phyloP scores from a whole-genome alignment of 2,888 invertebrate species.

The Pyrrhia umbra region DNA sequence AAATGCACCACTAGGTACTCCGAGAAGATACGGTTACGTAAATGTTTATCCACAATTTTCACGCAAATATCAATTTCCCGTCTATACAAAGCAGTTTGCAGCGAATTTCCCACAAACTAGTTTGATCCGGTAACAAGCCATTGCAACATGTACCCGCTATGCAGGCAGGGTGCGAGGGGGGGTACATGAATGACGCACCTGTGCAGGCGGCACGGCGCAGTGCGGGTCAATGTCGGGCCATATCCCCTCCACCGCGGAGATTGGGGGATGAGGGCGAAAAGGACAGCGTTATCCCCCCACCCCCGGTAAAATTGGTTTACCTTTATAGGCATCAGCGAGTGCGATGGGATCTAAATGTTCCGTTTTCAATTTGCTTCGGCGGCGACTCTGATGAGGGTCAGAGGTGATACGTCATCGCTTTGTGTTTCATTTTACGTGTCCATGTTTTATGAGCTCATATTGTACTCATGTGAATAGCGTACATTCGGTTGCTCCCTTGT shows the following conservation, averaged over 20 bases:
- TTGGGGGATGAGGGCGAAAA: conserved; percentile 35
- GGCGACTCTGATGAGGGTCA: conserved; percentile 50
- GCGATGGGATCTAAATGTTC: conserved; percentile 66
- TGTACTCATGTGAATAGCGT: neutral
- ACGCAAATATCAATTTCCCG: conserved; percentile 22
- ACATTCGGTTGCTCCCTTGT: conserved; percentile 8
- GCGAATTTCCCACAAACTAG: conserved; percentile 61
- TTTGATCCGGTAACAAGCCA: conserved; percentile 62
- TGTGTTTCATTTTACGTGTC: conserved; percentile 37
- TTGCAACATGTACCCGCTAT: conserved; percentile 60
- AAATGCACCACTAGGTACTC: no score
- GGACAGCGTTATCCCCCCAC: conserved; percentile 52
- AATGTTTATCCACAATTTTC: conserved; percentile 5
- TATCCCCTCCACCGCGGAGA: conserved; percentile 32
- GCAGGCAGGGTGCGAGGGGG: conserved; percentile 41
- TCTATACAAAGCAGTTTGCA: conserved; percentile 20
- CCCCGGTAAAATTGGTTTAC: conserved; percentile 67
- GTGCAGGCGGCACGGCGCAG: conserved; percentile 69
- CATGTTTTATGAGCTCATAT: conserved; percentile 35
- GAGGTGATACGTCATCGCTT: conserved; percentile 43
- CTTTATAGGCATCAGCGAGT: conserved; percentile 65
- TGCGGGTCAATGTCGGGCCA: conserved; percentile 83
- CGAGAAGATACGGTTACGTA: neutral
- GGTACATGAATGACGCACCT: conserved; percentile 80
- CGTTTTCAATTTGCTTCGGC: conserved; percentile 64